Base-by-base conservation (phyloP, 2,888 invertebrate species). In the Perizoma flavofasciatum region DNA sequence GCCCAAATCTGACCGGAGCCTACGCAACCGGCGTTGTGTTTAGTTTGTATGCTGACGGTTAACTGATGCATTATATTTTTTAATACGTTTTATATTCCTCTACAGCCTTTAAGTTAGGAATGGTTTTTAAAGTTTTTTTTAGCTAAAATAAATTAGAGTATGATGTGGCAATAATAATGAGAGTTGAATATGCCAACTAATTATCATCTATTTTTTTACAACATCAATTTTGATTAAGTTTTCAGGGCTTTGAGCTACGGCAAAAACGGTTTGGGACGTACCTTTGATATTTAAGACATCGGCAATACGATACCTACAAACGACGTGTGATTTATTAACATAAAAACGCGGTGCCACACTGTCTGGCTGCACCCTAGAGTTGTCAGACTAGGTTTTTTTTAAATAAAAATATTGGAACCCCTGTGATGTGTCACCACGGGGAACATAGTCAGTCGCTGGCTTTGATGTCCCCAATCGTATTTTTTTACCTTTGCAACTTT, bases 311-410 rank as follows among this genome's bases (percentile, higher is more conserved):
- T 22, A 22, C 22, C 3, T 22, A 22, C 66, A 70, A 72, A 74
- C 72, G 74, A 69, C 69, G 64, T 70, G 68, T 78, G 77, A 84
- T 83, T 82, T 84, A 82, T 83, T 71, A 65, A 65, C 60, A 73
- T 67, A 82, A 82, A 85, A 85, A 78, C 68, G 51, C 70, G 88
- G 86, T 85, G 89, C 89, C 90, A 81, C 75, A 78, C 81, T 82
- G 89, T 89, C 90, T 90, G 81, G 70, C 67, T 48, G 66, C 68
- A 63, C 66, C 73, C 74, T 71, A 74, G 73, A 63, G 70, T 71
- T 69, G 70, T 65, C 70, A 63, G 62, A 78, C 75, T 69, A 71
- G 80, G 82, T 80, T 84, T 81, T 77, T 69, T 63, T 65, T 59
- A 47, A 59, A 55, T 68, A 73, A 82, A 86, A 88, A 88, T 85